Percentiles rank a stretch among this genome's conserved stretches.
These are phyloP conservation scores for Brachionus asplanchnoidis DNA, from an alignment of 1,140 invertebrate genomes.

Conservation along the genomic window DNA sequence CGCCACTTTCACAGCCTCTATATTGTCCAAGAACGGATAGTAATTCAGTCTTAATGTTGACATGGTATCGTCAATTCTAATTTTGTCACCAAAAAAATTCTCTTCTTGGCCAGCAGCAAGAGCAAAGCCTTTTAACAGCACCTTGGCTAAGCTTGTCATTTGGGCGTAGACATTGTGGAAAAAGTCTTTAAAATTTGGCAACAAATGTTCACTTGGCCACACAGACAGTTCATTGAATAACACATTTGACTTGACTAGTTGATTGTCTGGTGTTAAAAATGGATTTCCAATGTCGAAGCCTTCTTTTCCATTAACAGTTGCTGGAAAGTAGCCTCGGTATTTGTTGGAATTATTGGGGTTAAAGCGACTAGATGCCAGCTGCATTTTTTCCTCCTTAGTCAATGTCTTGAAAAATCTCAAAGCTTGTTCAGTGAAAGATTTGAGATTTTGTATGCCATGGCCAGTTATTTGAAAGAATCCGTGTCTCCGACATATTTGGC, in stretches of 20 bases:
- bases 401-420: not conserved
- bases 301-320: conserved; percentile 24
- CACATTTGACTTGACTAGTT: not conserved
- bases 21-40: conserved; percentile 1
- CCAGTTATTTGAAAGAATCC: conserved; percentile 18
- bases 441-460: not conserved
- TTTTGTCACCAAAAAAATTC: not conserved
- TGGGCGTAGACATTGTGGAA: not conserved
- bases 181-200: not conserved
- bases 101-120: not conserved
- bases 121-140: not conserved
- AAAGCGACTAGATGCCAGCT: not conserved
- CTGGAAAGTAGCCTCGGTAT: conserved; percentile 10
- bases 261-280: not conserved
- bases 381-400: not conserved
- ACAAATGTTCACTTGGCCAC: not conserved
- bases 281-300: not conserved
- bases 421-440: not conserved
- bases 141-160: not conserved
- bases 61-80: not conserved
- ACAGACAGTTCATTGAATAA: not conserved
- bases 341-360: not conserved
- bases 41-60: not conserved
- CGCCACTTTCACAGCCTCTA: not conserved
- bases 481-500: not conserved